Evolutionary conservation across 2,113 vertebrate species (phyloP), one percentile per base, ranked within the genome.

Genomic region (Bucco capensis): DNA sequence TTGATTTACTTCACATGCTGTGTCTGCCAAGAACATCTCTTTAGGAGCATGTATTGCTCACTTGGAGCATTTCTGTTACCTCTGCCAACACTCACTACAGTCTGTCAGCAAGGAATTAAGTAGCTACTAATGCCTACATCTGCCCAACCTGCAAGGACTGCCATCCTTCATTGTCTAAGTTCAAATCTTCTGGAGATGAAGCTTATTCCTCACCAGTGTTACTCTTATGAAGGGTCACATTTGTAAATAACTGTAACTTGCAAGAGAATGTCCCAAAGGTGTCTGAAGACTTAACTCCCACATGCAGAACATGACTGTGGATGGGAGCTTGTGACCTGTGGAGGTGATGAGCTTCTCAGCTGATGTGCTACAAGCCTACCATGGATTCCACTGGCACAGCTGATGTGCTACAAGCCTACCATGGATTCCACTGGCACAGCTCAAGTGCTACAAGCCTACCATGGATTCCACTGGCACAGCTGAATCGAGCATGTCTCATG

Each of bases 391-490:
- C n/a, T n/a, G n/a, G n/a, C n/a, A 4, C 33, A n/a, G n/a, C n/a
- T n/a, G n/a, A n/a, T n/a, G n/a, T n/a, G n/a, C n/a, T n/a, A n/a
- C n/a, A n/a, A n/a, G n/a, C n/a, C n/a, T n/a, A n/a, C n/a, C n/a
- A n/a, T n/a, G n/a, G n/a, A n/a, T n/a, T n/a, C n/a, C n/a, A n/a
- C n/a, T n/a, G n/a, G n/a, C n/a, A 4, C 33, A 60, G 40, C 4
- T 2, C 35, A 19, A 37, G 76, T 19, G 62, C 25, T 58, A 22
- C 62, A 14, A 64, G 4, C 17, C 77, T 22, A 23, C 79, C 47
- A 15, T 0, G 0, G 40, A 12, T 49, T 33, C 60, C 4, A 9
- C 18, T 1, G 10, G 31, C 50, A 49, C 28, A 18, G 19, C 4
- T 5, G 14, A 44, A 67, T 9, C 61, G 74, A 12, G 57, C 6